Percentiles rank a stretch among this genome's conserved stretches.
phyloP scores from a whole-genome alignment of 1,140 invertebrate species.

The Penaeus indicus region DNA sequence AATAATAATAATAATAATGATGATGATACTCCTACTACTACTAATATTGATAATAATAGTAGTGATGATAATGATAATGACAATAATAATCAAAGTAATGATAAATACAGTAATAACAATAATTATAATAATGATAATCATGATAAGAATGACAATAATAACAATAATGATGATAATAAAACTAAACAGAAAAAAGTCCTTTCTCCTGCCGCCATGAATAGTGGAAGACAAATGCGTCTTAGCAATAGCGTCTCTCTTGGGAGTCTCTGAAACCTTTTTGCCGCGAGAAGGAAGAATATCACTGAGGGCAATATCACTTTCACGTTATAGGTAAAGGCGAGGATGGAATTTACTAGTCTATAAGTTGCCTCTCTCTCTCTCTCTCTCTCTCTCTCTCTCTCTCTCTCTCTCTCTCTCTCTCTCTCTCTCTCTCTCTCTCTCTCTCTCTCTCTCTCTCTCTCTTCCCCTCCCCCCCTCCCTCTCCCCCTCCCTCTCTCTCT shows the following conservation, averaged over 20 bases:
- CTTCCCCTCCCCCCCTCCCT: slow-evolving; percentile 9
- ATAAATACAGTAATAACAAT: not conserved
- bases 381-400: slow-evolving; percentile 10
- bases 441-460: slow-evolving; percentile 10
- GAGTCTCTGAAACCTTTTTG: too few species aligned
- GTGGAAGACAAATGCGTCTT: too few species aligned
- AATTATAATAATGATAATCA: not conserved
- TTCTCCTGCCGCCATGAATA: not conserved
- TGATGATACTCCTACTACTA: not conserved
- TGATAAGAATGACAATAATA: not conserved
- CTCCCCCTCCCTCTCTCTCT: slow-evolving; percentile 4
- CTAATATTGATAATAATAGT: not conserved
- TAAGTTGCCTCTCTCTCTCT: not conserved
- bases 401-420: slow-evolving; percentile 10
- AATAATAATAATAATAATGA: not conserved
- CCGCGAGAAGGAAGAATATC: too few species aligned
- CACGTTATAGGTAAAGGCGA: not conserved
- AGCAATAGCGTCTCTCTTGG: too few species aligned
- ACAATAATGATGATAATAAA: too few species aligned
- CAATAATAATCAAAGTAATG: not conserved
- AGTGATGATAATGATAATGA: not conserved
- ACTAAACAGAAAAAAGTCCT: not conserved
- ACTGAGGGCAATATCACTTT: too few species aligned
- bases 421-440: slow-evolving; percentile 10
- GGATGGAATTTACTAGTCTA: not conserved